Base-by-base conservation (phyloP, 2,888 invertebrate species). In the Tuta absoluta region DNA sequence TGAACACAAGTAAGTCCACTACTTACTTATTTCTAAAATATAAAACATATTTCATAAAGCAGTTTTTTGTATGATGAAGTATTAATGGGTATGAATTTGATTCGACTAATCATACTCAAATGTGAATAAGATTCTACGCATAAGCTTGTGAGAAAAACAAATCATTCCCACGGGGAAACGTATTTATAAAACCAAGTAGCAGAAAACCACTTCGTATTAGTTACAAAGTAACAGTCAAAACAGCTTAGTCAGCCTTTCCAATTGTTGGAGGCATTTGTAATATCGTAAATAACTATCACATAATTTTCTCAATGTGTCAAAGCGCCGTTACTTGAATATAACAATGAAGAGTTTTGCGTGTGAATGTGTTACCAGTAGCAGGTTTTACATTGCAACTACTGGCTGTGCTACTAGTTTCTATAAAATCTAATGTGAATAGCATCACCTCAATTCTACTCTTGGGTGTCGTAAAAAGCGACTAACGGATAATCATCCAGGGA, bases 251-350 rank as follows among this genome's bases (percentile, higher is more conserved):
- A 53, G 51, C 51, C 12, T 23, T 11, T 23, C 5, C 14, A 23
- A 53, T 53, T 23, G 23, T 4, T 14, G 4, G 24, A 53, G 14
- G 10, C 23, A 23, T 14, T 53, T 72, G 23, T 23, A 53, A 24
- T 38, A 63, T 63, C 63, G 28, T 37, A 57, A 45, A 65, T 57
- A 45, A 19, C 49, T 23, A 53, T 53, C 23, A 14, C 51, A 53
- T 53, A 21, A 23, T 14, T 23, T 5, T 23, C 51, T 74, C 72
- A 75, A 78, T 81, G 80, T 79, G 79, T 82, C 81, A 82, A 80
- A 82, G 82, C 76, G 76, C 64, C 70, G 63, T 65, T 59, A 23
- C 5, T 3, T 24, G 2, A 0, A 2, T 14, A 21, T 23, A 53
- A 53, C 51, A 53, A 53, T 53, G 45, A 17, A 14, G n/a, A 17